phyloP scores from a whole-genome alignment of 1,140 invertebrate genomes.

The Panagrolaimus sp. region DNA sequence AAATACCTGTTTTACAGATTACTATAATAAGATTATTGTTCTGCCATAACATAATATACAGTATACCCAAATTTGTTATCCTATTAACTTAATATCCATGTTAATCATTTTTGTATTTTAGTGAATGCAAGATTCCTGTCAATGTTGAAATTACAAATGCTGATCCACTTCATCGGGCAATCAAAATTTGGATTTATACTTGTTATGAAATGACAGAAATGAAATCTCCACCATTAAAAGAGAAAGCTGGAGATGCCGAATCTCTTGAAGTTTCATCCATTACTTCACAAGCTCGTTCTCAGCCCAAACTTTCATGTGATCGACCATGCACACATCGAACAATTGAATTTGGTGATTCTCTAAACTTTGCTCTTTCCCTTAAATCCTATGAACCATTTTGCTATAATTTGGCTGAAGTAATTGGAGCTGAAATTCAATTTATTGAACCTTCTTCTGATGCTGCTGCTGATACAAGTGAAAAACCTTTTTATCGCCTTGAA shows the following conservation, averaged over 20 bases:
- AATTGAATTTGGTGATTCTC: neutral
- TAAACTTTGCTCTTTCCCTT: neutral
- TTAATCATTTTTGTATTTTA: no score
- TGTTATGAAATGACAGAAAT: neutral
- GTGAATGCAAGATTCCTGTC: neutral
- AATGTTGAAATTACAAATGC: neutral
- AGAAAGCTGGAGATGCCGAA: no score
- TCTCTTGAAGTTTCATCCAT: no score
- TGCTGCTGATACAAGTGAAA: no score
- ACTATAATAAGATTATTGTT: no score
- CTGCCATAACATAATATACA: no score
- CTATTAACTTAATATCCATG: no score
- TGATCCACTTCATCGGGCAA: constrained; percentile 7
- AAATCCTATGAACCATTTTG: neutral
- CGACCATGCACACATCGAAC: neutral
- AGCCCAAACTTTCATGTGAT: constrained; percentile 3
- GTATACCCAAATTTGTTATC: no score
- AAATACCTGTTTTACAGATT: no score
- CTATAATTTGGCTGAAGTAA: constrained; percentile 1
- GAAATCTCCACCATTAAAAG: neutral
- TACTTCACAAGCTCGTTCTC: neutral
- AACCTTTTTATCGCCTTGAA: neutral
- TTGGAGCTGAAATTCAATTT: neutral
- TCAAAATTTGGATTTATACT: neutral
- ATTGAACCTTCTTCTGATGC: neutral